phyloP scores from a whole-genome alignment of 2,113 vertebrate species.

The Megaleporinus macrocephalus region DNA sequence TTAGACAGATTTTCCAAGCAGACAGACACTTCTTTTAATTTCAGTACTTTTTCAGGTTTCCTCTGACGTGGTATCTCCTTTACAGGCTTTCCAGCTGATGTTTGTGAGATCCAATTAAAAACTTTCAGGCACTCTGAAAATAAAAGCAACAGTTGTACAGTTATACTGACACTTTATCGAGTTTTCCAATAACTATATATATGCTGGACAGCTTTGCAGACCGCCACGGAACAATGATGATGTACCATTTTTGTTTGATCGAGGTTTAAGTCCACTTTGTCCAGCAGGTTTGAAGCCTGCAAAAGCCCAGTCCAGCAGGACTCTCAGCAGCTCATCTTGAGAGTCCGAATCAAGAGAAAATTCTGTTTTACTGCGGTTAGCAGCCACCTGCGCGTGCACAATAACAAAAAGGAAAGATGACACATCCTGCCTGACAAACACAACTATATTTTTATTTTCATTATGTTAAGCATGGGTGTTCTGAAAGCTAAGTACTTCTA shows the following conservation, averaged over 20 bases:
- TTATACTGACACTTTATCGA: background rate
- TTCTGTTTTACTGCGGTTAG: conserved; percentile 76
- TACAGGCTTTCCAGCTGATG: background rate
- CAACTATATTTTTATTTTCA: too few species aligned
- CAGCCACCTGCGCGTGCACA: conserved; percentile 78
- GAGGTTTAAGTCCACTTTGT: conserved; percentile 76
- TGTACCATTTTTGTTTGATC: conserved; percentile 45
- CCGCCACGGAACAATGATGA: background rate
- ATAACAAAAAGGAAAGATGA: background rate
- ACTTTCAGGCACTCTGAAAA: conserved; percentile 10
- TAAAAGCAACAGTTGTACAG: background rate
- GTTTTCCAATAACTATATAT: too few species aligned
- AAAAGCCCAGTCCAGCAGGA: conserved; percentile 89
- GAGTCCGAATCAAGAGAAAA: conserved; percentile 71
- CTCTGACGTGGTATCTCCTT: background rate
- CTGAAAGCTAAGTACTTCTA: too few species aligned
- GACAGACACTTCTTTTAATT: conserved; percentile 27
- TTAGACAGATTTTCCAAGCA: conserved; percentile 48
- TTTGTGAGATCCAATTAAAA: background rate
- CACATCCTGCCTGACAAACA: too few species aligned
- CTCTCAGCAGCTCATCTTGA: conserved; percentile 76
- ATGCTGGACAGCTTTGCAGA: too few species aligned
- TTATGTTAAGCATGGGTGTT: too few species aligned
- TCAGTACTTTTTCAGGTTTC: background rate
- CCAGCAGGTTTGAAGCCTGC: conserved; percentile 84